Base-by-base conservation (phyloP, 2,797 vertebrate genomes). In the Acipenser ruthenus region DNA sequence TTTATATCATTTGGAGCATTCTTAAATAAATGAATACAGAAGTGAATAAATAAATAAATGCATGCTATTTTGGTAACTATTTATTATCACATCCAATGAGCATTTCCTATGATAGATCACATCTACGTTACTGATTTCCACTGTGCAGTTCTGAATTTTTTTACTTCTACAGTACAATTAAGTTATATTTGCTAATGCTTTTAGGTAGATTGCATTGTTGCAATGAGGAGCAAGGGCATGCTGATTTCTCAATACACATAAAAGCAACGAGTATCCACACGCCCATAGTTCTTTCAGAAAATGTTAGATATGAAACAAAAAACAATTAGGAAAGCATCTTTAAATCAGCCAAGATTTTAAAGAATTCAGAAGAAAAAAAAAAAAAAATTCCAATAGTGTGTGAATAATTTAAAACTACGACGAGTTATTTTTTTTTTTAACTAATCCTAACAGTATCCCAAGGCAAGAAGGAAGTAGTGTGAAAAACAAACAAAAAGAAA, bases 291-390 rank as follows among this genome's bases (percentile, higher is more conserved):
- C 10, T 58, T 12, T 58, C 55, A 58, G 55, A 12, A 58, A 11
- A 11, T 13, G 15, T 11, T 58, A 58, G 55, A 58, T 9, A 58
- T 58, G n/a, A 58, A 65, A 65, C 60, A 76, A 82, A 73, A 75
- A 13, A 65, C 50, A 75, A 71, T 69, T 74, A 74, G 73, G 65
- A 76, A 83, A 86, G 78, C 68, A 75, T 50, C 74, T 78, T 70
- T 69, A 58, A 58, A 74, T 73, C 1, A 67, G 77, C 63, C 81
- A 74, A 75, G 60, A 60, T 52, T 67, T 37, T 62, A 11, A 67
- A 64, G 75, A 79, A 66, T 69, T 67, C 49, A 62, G 50, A 62
- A 9, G 58, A 70, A 58, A 74, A n/a, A 71, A 69, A 84, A 77
- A 80, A 80, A 78, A 68, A 67, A 79, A 72, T 72, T 71, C 75